Evolutionary conservation across 2,113 vertebrate genomes (phyloP).

Genomic region (Aythya baeri): DNA sequence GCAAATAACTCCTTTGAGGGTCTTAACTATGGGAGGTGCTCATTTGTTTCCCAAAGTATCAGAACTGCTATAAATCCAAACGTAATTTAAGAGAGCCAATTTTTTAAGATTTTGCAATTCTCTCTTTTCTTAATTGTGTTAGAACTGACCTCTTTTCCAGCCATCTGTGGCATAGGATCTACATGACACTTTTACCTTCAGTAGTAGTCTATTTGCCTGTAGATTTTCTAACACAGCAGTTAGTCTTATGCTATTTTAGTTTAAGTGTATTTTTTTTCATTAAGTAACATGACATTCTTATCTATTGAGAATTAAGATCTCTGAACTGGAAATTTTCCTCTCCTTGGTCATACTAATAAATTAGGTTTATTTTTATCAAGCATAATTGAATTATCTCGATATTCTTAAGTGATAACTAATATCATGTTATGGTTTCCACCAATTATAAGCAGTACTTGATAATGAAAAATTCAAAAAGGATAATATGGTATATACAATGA

Average conservation of each 20-base stretch:
- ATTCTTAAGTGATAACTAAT: not conserved
- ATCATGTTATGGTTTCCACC: not conserved
- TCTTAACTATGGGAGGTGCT: not conserved
- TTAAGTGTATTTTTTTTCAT: not conserved
- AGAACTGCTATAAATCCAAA: not conserved
- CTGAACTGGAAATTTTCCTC: not conserved
- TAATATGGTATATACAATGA: not conserved
- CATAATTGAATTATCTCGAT: not conserved
- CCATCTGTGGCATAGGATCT: not conserved
- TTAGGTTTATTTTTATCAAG: not conserved
- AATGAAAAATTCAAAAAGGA: not conserved
- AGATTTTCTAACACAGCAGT: not conserved
- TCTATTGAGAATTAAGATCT: not conserved
- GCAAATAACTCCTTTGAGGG: not conserved
- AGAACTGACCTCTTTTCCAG: not conserved
- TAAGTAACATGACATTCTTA: not conserved
- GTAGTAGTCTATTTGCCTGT: not conserved
- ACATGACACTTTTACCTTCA: not conserved
- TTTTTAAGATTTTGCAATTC: not conserved
- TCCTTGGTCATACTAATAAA: not conserved
- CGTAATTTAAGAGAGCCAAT: not conserved
- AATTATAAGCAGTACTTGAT: accelerated
- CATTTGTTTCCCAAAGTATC: not conserved
- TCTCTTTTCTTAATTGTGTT: not conserved
- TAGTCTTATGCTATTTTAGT: not conserved